phyloP scores from a whole-genome alignment of 2,888 invertebrate species.

The Pyralis farinalis region DNA sequence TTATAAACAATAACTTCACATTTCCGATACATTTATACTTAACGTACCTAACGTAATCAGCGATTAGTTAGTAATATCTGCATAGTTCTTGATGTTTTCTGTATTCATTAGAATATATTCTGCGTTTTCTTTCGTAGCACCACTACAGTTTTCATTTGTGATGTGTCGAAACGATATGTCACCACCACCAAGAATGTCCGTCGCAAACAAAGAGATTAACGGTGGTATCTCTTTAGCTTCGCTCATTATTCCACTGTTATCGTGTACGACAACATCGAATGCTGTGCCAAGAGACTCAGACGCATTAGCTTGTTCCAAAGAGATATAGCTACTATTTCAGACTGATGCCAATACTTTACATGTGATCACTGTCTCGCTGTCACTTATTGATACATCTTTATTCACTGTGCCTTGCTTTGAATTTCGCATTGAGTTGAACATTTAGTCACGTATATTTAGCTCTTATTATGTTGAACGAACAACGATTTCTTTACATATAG shows the following conservation, averaged over 20 bases:
- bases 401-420: neutral
- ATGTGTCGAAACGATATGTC: constrained; percentile 32
- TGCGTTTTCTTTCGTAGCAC: constrained; percentile 4
- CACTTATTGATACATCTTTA: neutral
- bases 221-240: constrained; percentile 35
- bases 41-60: no score
- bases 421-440: neutral
- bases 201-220: constrained; percentile 57
- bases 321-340: constrained; percentile 23
- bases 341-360: constrained; percentile 30
- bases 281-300: constrained; percentile 47
- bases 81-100: no score
- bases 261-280: constrained; percentile 33
- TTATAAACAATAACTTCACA: no score
- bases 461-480: no score
- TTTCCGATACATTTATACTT: no score
- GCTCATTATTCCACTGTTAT: constrained; percentile 40
- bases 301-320: constrained; percentile 28
- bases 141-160: constrained; percentile 2
- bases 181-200: constrained; percentile 32
- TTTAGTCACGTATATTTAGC: no score
- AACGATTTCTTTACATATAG: no score
- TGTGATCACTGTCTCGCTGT: constrained; percentile 13
- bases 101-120: no score
- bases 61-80: no score